phyloP scores from a whole-genome alignment of 1,140 invertebrate genomes.

The Harlomillsia oculata region DNA sequence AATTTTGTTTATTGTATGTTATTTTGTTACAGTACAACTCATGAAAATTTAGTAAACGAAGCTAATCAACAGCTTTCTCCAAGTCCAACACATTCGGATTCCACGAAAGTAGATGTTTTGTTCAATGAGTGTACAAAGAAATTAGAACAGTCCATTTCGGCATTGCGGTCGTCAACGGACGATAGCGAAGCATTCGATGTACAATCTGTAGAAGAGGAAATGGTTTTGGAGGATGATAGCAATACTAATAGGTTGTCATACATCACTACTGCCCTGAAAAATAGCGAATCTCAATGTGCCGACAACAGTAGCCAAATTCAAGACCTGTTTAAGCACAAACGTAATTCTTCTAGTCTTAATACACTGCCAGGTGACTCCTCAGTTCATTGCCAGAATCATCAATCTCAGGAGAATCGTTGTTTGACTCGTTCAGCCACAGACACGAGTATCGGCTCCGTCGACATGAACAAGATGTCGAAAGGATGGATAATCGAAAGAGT shows the following conservation, averaged over 20 bases:
- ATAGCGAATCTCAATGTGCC: too few relatives aligned
- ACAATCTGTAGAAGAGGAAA: too few relatives aligned
- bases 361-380: constrained; percentile 22
- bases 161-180: background rate
- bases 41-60: constrained; percentile 31
- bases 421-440: constrained; percentile 22
- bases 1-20: constrained; percentile 1
- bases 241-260: too few relatives aligned
- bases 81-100: too few relatives aligned
- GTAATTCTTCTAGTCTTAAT: constrained; percentile 30
- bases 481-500: constrained; percentile 2
- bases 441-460: constrained; percentile 23
- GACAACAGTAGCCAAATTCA: background rate
- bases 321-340: background rate
- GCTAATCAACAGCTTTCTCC: too few relatives aligned
- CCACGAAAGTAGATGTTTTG: too few relatives aligned
- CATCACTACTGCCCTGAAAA: too few relatives aligned
- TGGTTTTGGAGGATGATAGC: too few relatives aligned
- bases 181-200: too few relatives aligned
- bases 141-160: too few relatives aligned
- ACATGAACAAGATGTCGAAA: background rate
- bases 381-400: background rate
- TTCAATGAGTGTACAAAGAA: too few relatives aligned
- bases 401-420: background rate
- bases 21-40: constrained; percentile 26